Conservation (phyloP, 2,113 vertebrate genomes). For the Elaphurus davidianus region DNA sequence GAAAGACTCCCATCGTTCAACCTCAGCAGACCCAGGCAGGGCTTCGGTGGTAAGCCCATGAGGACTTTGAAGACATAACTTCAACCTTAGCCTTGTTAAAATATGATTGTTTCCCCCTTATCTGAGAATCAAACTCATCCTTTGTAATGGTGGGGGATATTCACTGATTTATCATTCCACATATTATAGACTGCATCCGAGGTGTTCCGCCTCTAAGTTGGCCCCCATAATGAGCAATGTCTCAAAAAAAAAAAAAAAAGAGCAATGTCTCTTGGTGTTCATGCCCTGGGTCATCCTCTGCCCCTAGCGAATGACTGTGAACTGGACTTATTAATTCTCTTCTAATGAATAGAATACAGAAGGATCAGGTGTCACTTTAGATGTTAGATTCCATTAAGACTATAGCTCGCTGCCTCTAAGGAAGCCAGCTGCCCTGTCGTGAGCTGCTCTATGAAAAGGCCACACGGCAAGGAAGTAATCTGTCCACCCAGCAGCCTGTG, state of each 20-base stretch:
- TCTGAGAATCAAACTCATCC: not conserved
- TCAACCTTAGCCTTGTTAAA: not conserved
- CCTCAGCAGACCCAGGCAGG: not conserved
- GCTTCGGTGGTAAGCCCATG: not conserved
- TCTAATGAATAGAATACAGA: not conserved
- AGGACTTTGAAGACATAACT: not conserved
- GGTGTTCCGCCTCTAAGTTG: not conserved
- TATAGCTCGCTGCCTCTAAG: not conserved
- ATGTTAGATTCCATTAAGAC: not conserved
- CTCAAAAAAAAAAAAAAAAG: not conserved
- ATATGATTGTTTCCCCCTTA: not conserved
- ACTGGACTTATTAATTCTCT: not conserved
- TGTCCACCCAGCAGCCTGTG: not conserved
- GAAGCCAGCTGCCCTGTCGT: not conserved
- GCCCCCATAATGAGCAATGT: not conserved
- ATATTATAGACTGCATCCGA: not conserved
- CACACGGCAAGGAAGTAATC: fast-evolving
- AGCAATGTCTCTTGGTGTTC: not conserved
- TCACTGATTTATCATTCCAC: not conserved
- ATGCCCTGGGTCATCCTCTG: not conserved
- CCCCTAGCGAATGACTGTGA: fast-evolving
- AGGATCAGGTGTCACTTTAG: not conserved
- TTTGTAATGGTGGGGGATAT: not conserved
- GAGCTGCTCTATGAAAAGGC: not conserved
- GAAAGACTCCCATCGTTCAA: not conserved